Evolutionary conservation across 1,140 invertebrate genomes (phyloP).

Genomic region (Trichogramma pretiosum): DNA sequence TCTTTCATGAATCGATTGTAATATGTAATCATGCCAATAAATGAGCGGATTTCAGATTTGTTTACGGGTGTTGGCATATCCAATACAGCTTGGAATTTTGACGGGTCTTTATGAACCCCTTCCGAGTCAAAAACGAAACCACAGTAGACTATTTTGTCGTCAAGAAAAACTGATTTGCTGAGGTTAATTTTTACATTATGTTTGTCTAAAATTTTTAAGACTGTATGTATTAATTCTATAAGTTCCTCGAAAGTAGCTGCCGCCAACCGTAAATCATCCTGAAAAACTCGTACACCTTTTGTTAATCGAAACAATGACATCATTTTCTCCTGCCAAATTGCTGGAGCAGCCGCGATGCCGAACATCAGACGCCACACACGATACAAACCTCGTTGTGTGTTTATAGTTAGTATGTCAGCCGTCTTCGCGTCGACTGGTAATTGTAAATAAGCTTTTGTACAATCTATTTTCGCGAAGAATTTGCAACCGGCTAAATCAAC

Average conservation of each 20-base stretch:
- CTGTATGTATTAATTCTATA: background rate
- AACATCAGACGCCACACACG: background rate
- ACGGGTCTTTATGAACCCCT: background rate
- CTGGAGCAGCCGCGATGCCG: background rate
- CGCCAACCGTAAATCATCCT: background rate
- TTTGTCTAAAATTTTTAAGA: background rate
- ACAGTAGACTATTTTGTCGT: background rate
- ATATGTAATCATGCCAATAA: slow-evolving; percentile 6
- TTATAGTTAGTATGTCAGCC: background rate
- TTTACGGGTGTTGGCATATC: background rate
- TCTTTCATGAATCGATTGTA: background rate
- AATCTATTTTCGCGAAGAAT: background rate
- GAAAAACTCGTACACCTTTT: background rate
- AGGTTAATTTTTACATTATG: background rate
- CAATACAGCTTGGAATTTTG: background rate
- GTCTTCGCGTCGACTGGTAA: background rate
- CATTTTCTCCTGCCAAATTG: background rate
- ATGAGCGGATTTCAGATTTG: background rate
- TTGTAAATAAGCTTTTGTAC: background rate
- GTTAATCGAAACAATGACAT: background rate
- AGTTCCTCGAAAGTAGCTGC: background rate
- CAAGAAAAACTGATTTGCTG: background rate
- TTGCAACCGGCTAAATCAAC: background rate
- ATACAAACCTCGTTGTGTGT: background rate
- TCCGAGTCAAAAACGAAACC: background rate